Conservation (phyloP, 2,888 invertebrate genomes). For the Elysia crispata region DNA sequence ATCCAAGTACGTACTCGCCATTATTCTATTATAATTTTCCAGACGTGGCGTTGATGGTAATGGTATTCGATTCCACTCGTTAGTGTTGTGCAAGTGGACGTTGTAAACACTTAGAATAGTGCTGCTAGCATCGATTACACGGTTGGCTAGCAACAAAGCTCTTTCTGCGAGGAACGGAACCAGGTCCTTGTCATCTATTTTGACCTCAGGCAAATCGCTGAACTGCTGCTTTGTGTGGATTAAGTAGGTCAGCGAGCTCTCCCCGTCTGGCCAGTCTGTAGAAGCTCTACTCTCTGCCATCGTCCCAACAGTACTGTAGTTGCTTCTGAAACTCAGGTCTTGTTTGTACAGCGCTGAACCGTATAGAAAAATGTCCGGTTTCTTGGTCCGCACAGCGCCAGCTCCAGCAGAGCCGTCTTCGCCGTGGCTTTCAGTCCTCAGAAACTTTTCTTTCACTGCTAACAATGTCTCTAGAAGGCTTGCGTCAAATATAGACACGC, state of each 20-base stretch:
- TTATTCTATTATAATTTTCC: conserved; percentile 13
- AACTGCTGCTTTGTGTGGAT: neutral
- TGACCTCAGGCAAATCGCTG: conserved; percentile 6
- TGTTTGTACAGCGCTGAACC: neutral
- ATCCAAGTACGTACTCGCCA: conserved; percentile 25
- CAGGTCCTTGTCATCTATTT: conserved; percentile 30
- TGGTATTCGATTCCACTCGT: conserved; percentile 29
- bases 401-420: neutral
- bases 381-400: too few species aligned
- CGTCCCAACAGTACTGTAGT: neutral
- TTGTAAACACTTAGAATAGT: conserved; percentile 5
- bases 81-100: neutral
- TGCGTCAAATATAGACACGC: conserved; percentile 33
- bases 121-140: conserved; percentile 24
- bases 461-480: conserved; percentile 30
- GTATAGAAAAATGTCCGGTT: conserved; percentile 5
- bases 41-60: conserved; percentile 6
- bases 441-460: neutral
- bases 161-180: conserved; percentile 21
- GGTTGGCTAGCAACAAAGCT: conserved; percentile 22
- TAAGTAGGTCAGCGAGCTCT: conserved; percentile 28
- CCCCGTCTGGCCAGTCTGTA: conserved; percentile 2
- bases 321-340: neutral
- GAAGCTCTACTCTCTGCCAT: neutral
- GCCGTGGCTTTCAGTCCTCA: neutral